Evolutionary conservation across 2,113 vertebrate species (phyloP).

Genomic region (Phrynocephalus versicolor): DNA sequence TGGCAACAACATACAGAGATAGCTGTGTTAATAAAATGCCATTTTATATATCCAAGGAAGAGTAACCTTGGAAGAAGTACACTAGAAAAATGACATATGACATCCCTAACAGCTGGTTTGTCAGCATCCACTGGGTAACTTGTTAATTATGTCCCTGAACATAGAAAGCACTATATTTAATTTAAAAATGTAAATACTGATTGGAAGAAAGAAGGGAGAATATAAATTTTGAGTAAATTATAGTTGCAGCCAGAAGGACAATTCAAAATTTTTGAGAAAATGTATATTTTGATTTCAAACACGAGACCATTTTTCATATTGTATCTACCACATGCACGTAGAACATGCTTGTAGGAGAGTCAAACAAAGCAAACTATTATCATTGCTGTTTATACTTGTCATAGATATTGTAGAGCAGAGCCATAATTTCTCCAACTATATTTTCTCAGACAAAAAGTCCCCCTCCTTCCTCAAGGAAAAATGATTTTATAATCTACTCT

Average conservation of each 20-base stretch:
- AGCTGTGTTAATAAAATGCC: not conserved
- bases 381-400: too few relatives aligned
- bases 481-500: too few relatives aligned
- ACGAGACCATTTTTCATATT: not conserved
- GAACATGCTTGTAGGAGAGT: not conserved
- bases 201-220: not conserved
- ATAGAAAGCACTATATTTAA: not conserved
- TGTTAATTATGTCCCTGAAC: not conserved
- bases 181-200: not conserved
- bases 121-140: slow-evolving; percentile 17
- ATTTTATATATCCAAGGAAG: not conserved
- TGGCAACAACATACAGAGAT: slow-evolving; percentile 21
- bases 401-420: too few relatives aligned
- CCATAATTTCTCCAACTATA: not conserved
- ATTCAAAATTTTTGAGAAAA: not conserved
- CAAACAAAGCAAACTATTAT: not conserved
- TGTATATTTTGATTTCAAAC: not conserved
- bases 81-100: slow-evolving; percentile 13
- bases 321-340: not conserved
- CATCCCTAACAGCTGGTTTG: slow-evolving; percentile 24
- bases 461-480: too few relatives aligned
- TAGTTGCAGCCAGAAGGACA: not conserved
- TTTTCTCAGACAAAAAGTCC: not conserved
- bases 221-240: too few relatives aligned
- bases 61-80: slow-evolving; percentile 13